phyloP scores from a whole-genome alignment of 1,140 invertebrate species.

The Aphidius ervi region DNA sequence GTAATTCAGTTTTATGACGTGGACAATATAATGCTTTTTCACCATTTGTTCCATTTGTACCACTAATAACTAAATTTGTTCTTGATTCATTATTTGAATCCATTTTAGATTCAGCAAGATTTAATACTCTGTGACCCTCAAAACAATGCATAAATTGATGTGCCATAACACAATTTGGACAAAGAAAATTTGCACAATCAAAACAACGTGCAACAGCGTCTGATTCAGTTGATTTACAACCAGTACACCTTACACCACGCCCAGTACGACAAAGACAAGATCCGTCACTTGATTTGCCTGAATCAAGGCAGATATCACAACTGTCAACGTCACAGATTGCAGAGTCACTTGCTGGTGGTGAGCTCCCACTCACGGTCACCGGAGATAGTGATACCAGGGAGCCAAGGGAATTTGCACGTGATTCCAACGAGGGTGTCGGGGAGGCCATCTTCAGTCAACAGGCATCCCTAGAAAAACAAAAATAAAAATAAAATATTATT shows the following conservation, averaged over 20 bases:
- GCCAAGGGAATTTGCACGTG: constrained; percentile 84
- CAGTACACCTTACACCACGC: constrained; percentile 70
- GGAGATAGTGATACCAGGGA: constrained; percentile 70
- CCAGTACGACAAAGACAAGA: constrained; percentile 72
- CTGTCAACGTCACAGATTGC: constrained; percentile 72
- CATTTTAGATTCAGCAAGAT: constrained; percentile 64
- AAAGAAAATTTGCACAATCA: constrained; percentile 92
- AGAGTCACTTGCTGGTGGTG: constrained; percentile 74
- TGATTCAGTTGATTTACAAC: constrained; percentile 81
- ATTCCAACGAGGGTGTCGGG: constrained; percentile 86
- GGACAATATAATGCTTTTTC: constrained; percentile 74
- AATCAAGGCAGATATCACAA: constrained; percentile 79
- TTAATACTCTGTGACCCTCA: constrained; percentile 87
- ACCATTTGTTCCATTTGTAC: constrained; percentile 45
- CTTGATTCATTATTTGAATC: constrained; percentile 41
- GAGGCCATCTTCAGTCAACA: constrained; percentile 73
- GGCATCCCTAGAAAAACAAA: constrained; percentile 59
- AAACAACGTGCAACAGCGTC: constrained; percentile 87
- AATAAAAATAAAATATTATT: constrained; percentile 10
- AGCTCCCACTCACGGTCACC: constrained; percentile 75
- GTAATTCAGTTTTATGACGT: constrained; percentile 78
- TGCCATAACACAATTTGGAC: constrained; percentile 94
- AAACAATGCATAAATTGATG: constrained; percentile 99
- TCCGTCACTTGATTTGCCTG: constrained; percentile 72
- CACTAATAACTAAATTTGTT: constrained; percentile 32